Conservation (phyloP, 64 coral and sea anemone genomes). For the Actinia equina region DNA sequence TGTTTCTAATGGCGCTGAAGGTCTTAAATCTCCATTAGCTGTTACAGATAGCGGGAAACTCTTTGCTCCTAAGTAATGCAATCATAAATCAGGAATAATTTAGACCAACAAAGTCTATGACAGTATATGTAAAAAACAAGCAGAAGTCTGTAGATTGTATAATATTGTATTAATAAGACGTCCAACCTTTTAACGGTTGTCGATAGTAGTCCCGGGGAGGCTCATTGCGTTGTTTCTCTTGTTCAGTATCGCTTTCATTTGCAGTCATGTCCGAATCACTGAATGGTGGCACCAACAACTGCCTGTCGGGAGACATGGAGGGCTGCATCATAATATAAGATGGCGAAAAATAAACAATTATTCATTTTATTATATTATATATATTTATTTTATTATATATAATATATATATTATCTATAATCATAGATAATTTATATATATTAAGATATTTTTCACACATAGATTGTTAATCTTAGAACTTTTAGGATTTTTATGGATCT, state of each 20-base stretch:
- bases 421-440: too few relatives aligned
- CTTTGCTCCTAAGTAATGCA: not conserved
- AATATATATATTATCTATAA: not conserved
- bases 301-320: not conserved
- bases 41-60: conserved; percentile 16
- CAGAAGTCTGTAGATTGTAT: too few relatives aligned
- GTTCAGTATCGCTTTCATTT: conserved; percentile 8
- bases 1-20: not conserved
- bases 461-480: too few relatives aligned
- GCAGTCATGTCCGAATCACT: not conserved
- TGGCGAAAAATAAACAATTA: not conserved
- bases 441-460: too few relatives aligned
- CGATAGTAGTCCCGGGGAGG: not conserved
- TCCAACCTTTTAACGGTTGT: not conserved
- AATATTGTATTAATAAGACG: too few relatives aligned
- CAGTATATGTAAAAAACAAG: too few relatives aligned
- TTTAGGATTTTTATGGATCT: too few relatives aligned
- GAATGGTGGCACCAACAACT: not conserved
- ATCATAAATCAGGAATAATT: not conserved
- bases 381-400: not conserved
- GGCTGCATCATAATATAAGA: too few relatives aligned
- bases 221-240: not conserved
- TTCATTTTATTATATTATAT: too few relatives aligned
- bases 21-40: conserved; percentile 20
- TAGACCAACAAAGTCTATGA: too few relatives aligned